A percentile compares a stretch with the other conserved stretches of the same genome.
Evolutionary conservation across 1,140 invertebrate species (phyloP).

Genomic region (Aphidius ervi): DNA sequence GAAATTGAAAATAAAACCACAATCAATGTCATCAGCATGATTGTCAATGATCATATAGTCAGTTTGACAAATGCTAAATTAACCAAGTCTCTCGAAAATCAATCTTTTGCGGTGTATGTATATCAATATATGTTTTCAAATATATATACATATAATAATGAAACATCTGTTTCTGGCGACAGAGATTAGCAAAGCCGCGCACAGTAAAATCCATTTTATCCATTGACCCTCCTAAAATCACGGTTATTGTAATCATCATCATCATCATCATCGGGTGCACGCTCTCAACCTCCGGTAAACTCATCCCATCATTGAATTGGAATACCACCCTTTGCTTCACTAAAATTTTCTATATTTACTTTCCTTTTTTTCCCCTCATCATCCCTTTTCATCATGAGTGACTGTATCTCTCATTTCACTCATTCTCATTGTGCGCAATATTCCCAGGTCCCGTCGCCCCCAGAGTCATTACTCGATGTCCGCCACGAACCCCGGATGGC

Average conservation of each 20-base stretch:
- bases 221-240: slow-evolving; percentile 39
- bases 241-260: slow-evolving; percentile 46
- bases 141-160: slow-evolving; percentile 16
- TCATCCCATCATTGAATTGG: slow-evolving; percentile 20
- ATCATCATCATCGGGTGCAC: slow-evolving; percentile 30
- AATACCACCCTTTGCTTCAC: too few relatives aligned
- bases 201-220: slow-evolving; percentile 9
- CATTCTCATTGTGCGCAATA: slow-evolving; percentile 9
- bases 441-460: slow-evolving; percentile 42
- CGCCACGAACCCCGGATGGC: slow-evolving; percentile 43
- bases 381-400: slow-evolving; percentile 3
- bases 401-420: slow-evolving; percentile 9
- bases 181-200: slow-evolving; percentile 15
- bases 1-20: neutral
- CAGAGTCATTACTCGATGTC: slow-evolving; percentile 55
- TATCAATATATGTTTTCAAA: neutral
- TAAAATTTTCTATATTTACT: slow-evolving; percentile 11
- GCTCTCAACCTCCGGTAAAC: slow-evolving; percentile 25
- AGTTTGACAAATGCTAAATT: neutral
- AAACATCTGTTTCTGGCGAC: slow-evolving; percentile 15
- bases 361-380: slow-evolving; percentile 13
- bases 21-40: too few relatives aligned
- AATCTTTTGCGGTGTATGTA: slow-evolving; percentile 6
- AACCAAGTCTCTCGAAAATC: slow-evolving; percentile 4
- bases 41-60: too few relatives aligned